Base-by-base conservation (phyloP, 2,888 invertebrate genomes). In the Azorinus chamasolen region DNA sequence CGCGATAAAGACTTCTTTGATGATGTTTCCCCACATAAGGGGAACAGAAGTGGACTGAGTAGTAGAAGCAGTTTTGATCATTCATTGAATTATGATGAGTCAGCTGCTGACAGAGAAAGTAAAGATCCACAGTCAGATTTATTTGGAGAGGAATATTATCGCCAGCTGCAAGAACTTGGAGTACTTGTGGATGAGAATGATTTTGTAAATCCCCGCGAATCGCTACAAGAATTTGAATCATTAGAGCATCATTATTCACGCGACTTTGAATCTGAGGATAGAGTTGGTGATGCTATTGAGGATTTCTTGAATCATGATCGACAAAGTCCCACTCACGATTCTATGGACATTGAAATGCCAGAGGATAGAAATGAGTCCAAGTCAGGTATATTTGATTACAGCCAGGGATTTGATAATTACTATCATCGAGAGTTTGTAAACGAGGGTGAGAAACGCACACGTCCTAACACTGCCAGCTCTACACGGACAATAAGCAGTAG, bases 181-280 rank as follows among this genome's bases (percentile, higher is more conserved):
- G 89, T 90, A 32, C 74, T 90, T 24, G 86, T 89, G 10, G 90
- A 90, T 57, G 88, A 79, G 6, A 73, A 81, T n/a, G 84, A 83
- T 32, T 79, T 84, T 46, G 70, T 71, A 22, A 63, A 84, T 51
- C 77, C 83, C 6, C 83, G 87, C 39, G 84, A 88, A 45, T 91
- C 91, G 0, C 71, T 90, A 37, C 81, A 85, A 39, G 91, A 91
- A 58, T 90, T 89, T 83, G 91, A 91, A 46, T 83, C 82, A 6
- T 63, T 89, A 43, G 89, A 90, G 51, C 75, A 76, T 18, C 79
- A 84, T 51, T 79, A 85, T 58, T 83, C 86, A 0, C 68, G 78
- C 14, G 87, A 85, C 55, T 76, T 69, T 51, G 76, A 86, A 37
- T 77, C 75, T 39, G 80, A 70, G 22, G 78, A 72, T 45, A 48